phyloP scores from a whole-genome alignment of 2,888 invertebrate species.

The Euplexia lucipara region DNA sequence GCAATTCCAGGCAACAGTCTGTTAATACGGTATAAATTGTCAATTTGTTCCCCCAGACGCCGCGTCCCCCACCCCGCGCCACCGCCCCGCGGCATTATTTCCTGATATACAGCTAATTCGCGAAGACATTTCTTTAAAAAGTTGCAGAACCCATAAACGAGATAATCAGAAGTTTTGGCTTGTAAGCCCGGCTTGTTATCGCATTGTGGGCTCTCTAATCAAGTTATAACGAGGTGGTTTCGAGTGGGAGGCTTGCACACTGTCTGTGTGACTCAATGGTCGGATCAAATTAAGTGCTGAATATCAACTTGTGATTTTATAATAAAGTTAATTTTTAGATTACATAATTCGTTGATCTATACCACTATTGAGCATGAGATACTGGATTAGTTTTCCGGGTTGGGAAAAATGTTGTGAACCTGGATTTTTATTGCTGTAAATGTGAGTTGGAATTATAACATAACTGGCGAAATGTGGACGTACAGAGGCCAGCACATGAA shows the following conservation, averaged over 20 bases:
- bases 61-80: conserved; percentile 5
- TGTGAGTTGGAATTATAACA: too few species aligned
- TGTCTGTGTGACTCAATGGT: conserved; percentile 36
- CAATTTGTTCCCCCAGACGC: conserved; percentile 63
- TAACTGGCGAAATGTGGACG: too few species aligned
- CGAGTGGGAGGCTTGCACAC: conserved; percentile 61
- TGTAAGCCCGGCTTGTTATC: conserved; percentile 71
- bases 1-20: conserved; percentile 56
- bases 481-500: too few species aligned
- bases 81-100: conserved; percentile 59
- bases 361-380: too few species aligned
- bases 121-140: conserved; percentile 74
- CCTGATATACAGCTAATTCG: conserved; percentile 65
- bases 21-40: conserved; percentile 63
- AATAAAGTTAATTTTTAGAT: neutral
- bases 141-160: conserved; percentile 66
- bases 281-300: conserved; percentile 7
- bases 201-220: conserved; percentile 80
- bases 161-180: conserved; percentile 77
- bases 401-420: too few species aligned
- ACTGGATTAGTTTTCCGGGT: too few species aligned
- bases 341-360: too few species aligned
- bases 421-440: too few species aligned
- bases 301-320: conserved; percentile 1
- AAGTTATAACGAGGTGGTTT: conserved; percentile 80